These are phyloP conservation scores for Drosophila pectinifera DNA, from an alignment of 1,140 invertebrate species.

Conservation along the genomic window DNA sequence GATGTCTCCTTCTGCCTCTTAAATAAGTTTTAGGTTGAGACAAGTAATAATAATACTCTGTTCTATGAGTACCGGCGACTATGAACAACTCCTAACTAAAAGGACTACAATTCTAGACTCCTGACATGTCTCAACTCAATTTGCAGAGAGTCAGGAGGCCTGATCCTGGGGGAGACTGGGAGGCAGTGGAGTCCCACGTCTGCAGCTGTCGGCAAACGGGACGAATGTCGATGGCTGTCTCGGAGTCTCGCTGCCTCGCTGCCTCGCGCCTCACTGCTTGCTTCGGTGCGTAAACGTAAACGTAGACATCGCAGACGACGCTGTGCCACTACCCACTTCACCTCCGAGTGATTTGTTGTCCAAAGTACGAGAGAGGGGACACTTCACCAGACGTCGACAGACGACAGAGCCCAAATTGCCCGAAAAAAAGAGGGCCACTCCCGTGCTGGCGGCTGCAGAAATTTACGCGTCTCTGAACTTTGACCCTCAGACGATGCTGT, in stretches of 20 bases:
- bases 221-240: conserved; percentile 16
- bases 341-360: conserved; percentile 69
- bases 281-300: conserved; percentile 58
- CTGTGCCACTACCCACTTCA: conserved; percentile 64
- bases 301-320: conserved; percentile 61
- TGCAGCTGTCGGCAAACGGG: conserved; percentile 32
- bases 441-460: conserved; percentile 26
- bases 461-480: conserved; percentile 76
- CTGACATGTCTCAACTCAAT: conserved; percentile 16
- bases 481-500: conserved; percentile 65
- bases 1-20: too few relatives aligned
- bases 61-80: too few relatives aligned
- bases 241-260: neutral
- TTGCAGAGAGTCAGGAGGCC: neutral
- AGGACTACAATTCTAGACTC: neutral
- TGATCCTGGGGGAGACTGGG: neutral
- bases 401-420: conserved; percentile 38
- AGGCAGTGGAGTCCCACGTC: neutral
- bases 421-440: conserved; percentile 2
- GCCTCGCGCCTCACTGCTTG: conserved; percentile 2
- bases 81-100: neutral
- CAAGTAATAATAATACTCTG: too few relatives aligned
- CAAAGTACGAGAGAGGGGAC: conserved; percentile 37
- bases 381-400: conserved; percentile 57
- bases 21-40: too few relatives aligned